phyloP scores from a whole-genome alignment of 2,113 vertebrate genomes.

The Colinus virginianus region DNA sequence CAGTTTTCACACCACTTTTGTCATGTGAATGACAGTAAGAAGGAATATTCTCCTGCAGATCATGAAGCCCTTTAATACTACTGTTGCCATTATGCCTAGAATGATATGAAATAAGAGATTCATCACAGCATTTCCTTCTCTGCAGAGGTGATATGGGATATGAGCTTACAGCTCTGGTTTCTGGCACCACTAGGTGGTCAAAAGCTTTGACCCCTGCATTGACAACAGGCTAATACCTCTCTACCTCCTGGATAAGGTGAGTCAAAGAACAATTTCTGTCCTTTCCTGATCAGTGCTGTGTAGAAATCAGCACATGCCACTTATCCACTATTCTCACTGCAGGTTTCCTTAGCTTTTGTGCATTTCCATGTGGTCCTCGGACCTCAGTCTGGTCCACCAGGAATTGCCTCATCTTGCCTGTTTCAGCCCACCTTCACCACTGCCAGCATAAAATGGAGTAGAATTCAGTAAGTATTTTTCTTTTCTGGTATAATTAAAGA shows the following conservation, averaged over 20 bases:
- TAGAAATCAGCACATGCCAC: background rate
- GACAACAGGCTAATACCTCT: background rate
- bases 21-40: background rate
- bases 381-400: background rate
- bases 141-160: background rate
- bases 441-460: background rate
- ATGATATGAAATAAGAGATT: background rate
- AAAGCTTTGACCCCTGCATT: background rate
- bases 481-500: background rate
- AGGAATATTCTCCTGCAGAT: background rate
- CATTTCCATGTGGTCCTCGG: rapidly evolving
- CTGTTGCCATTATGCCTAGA: background rate
- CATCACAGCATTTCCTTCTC: background rate
- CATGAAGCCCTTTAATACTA: background rate
- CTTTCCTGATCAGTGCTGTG: background rate
- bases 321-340: background rate
- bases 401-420: background rate
- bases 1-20: background rate
- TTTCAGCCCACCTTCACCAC: background rate
- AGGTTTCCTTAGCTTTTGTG: background rate
- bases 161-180: background rate
- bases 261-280: background rate
- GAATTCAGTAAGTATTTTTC: background rate
- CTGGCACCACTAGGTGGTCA: background rate
- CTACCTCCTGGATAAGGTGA: background rate